Conservation (phyloP, 2,797 vertebrate genomes). For the Anomalospiza imberbis region DNA sequence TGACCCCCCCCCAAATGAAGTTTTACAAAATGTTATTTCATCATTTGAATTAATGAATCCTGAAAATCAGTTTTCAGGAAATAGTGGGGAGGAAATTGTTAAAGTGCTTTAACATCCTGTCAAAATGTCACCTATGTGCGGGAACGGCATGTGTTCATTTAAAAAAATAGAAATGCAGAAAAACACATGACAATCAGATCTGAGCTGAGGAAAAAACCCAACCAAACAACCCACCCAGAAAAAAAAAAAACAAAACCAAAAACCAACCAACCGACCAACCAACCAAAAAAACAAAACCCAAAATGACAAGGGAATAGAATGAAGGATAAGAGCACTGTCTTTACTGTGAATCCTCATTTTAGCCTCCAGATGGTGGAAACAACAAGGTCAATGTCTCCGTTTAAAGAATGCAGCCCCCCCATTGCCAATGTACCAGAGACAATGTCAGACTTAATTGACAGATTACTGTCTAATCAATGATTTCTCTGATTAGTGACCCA, state of each 20-base stretch:
- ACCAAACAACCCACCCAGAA: neutral
- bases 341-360: neutral
- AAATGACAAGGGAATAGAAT: neutral
- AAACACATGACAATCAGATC: neutral
- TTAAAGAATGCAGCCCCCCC: neutral
- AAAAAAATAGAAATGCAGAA: neutral
- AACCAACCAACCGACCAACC: neutral
- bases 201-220: neutral
- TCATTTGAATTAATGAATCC: neutral
- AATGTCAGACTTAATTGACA: conserved; percentile 48
- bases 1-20: neutral
- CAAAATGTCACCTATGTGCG: neutral
- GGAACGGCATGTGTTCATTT: neutral
- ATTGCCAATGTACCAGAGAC: neutral
- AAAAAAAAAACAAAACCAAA: neutral
- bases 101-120: neutral
- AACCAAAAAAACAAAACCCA: neutral
- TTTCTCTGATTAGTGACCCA: conserved; percentile 52
- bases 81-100: neutral
- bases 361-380: neutral
- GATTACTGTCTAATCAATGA: conserved; percentile 57
- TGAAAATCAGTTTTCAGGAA: neutral
- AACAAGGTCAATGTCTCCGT: neutral
- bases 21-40: neutral
- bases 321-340: neutral